Evolutionary conservation across 2,797 vertebrate genomes (phyloP).

Genomic region (Eospalax fontanierii): DNA sequence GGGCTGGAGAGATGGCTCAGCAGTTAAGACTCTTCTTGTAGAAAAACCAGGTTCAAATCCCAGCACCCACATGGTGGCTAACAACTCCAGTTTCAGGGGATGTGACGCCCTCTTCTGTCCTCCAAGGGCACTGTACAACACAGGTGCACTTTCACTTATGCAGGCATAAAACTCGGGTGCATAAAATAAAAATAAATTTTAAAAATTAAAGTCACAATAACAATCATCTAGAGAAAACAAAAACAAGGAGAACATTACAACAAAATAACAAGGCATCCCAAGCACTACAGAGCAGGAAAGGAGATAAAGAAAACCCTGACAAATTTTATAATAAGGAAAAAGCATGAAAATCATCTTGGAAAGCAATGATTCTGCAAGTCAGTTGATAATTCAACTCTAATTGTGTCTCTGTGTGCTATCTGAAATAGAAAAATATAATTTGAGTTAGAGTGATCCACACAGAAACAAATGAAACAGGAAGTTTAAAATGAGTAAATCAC

Average conservation of each 20-base stretch:
- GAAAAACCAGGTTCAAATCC: too few relatives aligned
- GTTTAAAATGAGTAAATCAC: constrained; percentile 34
- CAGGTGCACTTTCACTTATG: too few relatives aligned
- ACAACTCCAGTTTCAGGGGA: too few relatives aligned
- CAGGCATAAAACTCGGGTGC: too few relatives aligned
- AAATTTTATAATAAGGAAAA: neutral
- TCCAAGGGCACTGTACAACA: too few relatives aligned
- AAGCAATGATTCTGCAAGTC: neutral
- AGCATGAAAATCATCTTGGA: neutral
- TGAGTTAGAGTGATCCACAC: neutral
- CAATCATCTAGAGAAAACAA: neutral
- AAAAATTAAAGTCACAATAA: neutral
- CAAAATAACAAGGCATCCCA: neutral
- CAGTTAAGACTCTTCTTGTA: too few relatives aligned
- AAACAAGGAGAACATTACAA: neutral
- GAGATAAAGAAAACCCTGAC: neutral
- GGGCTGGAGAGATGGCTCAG: too few relatives aligned
- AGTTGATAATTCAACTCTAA: constrained; percentile 3
- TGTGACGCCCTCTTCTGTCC: too few relatives aligned
- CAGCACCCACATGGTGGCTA: too few relatives aligned
- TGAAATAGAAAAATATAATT: neutral
- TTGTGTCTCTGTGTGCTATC: neutral
- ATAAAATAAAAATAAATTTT: neutral
- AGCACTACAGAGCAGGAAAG: constrained; percentile 3
- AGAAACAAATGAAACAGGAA: neutral